Conservation (phyloP, 1,140 invertebrate species). For the Homarus americanus region DNA sequence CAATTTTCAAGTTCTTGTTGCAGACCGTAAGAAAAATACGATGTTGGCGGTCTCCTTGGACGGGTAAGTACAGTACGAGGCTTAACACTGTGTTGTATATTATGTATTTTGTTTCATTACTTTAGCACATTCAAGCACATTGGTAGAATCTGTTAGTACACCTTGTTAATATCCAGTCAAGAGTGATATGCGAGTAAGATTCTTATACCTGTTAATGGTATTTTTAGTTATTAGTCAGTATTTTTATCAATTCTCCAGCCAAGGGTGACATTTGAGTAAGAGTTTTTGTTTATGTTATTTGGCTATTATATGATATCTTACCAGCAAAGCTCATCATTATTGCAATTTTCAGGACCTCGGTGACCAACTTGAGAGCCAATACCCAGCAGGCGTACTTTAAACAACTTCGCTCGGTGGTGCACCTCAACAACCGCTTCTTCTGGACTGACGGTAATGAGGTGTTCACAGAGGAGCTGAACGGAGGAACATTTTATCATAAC, state of each 20-base stretch:
- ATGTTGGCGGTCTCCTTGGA: conserved; percentile 89
- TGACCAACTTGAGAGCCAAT: conserved; percentile 85
- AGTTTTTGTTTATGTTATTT: not conserved
- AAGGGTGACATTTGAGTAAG: not conserved
- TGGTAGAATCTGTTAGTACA: too few species aligned
- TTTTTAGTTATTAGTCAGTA: too few species aligned
- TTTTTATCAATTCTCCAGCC: not conserved
- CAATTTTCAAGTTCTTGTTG: conserved; percentile 88
- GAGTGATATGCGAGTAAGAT: too few species aligned
- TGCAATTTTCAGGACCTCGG: conserved; percentile 82
- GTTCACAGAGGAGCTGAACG: conserved; percentile 85
- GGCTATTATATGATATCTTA: not conserved
- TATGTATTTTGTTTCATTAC: too few species aligned
- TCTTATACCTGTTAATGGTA: too few species aligned
- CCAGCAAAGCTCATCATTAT: not conserved
- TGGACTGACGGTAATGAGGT: conserved; percentile 88
- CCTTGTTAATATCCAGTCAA: too few species aligned
- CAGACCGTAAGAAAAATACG: conserved; percentile 85
- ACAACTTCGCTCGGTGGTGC: conserved; percentile 87
- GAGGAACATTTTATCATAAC: conserved; percentile 68
- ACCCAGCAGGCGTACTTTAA: conserved; percentile 87
- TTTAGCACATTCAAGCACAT: too few species aligned
- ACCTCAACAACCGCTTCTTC: conserved; percentile 87
- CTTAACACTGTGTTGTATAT: too few species aligned
- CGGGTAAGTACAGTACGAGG: conserved; percentile 85